Conservation (phyloP, 1,140 invertebrate genomes). For the Brachionus calyciflorus region DNA sequence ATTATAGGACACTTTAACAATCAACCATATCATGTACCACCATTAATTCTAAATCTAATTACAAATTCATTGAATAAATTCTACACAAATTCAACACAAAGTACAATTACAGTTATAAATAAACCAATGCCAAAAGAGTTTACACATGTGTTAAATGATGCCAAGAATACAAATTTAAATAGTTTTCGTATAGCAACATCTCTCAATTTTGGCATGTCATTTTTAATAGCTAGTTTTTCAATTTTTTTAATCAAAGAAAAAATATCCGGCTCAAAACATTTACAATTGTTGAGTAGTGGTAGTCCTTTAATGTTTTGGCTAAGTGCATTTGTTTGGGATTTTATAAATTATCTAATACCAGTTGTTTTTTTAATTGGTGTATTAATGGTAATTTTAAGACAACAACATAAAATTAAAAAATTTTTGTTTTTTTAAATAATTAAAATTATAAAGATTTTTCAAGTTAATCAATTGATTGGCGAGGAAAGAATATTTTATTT, state of each 20-base stretch:
- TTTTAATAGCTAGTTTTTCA: constrained; percentile 29
- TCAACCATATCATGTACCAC: constrained; percentile 42
- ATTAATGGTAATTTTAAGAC: not conserved
- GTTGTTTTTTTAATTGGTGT: constrained; percentile 51
- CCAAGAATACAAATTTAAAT: not conserved
- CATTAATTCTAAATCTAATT: not conserved
- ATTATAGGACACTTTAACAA: constrained; percentile 40
- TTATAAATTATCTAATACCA: constrained; percentile 57
- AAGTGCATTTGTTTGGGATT: constrained; percentile 71
- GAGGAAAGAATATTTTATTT: constrained; percentile 33
- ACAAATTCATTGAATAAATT: constrained; percentile 28
- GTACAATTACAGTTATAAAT: constrained; percentile 20
- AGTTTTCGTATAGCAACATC: constrained; percentile 11
- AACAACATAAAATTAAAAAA: not conserved
- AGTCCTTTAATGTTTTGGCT: constrained; percentile 71
- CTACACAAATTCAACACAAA: not conserved
- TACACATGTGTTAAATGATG: not conserved
- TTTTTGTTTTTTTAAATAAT: not conserved
- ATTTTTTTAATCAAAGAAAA: constrained; percentile 45
- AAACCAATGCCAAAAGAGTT: constrained; percentile 33
- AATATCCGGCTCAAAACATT: constrained; percentile 36
- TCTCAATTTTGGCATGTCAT: constrained; percentile 13
- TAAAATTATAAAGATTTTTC: too few species aligned
- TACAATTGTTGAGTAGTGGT: constrained; percentile 60
- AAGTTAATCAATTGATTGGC: not conserved